phyloP scores from a whole-genome alignment of 2,113 vertebrate genomes.

The Catagonus wagneri region DNA sequence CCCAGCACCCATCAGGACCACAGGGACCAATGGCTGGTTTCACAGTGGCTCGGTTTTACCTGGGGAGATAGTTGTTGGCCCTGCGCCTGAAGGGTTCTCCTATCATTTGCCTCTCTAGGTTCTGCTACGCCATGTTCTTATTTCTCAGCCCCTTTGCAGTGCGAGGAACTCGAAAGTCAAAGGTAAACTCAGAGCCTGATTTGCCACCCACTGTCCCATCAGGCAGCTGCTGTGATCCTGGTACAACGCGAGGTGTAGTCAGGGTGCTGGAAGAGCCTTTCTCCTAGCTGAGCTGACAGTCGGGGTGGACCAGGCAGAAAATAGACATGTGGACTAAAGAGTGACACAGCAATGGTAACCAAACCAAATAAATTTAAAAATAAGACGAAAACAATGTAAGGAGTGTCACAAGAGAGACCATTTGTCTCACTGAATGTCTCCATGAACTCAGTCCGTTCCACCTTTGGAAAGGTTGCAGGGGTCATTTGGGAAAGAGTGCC shows the following conservation, averaged over 20 bases:
- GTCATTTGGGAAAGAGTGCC: not conserved
- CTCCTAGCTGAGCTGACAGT: not conserved
- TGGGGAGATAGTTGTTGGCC: not conserved
- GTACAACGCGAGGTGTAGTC: not conserved
- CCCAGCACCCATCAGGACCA: not conserved
- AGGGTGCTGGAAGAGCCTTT: not conserved
- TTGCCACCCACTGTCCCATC: not conserved
- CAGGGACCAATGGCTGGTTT: not conserved
- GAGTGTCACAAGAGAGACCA: not conserved
- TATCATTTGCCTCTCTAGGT: not conserved
- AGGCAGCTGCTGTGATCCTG: not conserved
- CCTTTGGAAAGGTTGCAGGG: not conserved
- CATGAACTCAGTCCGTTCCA: not conserved
- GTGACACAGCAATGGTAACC: not conserved
- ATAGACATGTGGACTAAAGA: not conserved
- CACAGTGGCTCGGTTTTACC: not conserved
- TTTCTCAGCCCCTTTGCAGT: not conserved
- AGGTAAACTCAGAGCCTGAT: not conserved
- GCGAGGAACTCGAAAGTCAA: not conserved
- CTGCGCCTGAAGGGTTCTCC: not conserved
- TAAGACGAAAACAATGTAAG: not conserved
- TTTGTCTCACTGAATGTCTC: not conserved
- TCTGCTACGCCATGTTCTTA: not conserved
- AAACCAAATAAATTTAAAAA: not conserved
- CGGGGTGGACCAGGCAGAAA: not conserved